Percentiles rank a stretch among this genome's conserved stretches.
These are phyloP conservation scores for Palythoa grandis DNA, from an alignment of 92 coral and sea anemone species.

Conservation along the genomic window DNA sequence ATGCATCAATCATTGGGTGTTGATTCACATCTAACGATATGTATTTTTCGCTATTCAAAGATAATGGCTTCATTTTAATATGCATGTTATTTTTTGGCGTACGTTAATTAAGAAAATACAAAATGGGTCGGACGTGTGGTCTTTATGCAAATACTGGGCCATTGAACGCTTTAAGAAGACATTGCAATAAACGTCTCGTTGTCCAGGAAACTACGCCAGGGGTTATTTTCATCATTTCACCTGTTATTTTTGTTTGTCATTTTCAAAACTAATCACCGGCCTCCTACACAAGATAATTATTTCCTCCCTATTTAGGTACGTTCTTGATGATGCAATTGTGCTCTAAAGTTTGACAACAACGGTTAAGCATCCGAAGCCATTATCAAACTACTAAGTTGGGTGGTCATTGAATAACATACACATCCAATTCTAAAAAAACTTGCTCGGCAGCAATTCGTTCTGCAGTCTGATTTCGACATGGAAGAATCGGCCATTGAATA, in stretches of 20 bases:
- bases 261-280: constrained; percentile 2
- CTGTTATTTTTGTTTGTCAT: neutral
- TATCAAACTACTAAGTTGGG: neutral
- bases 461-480: neutral
- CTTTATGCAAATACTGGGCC: neutral
- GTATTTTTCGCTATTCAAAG: neutral
- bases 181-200: constrained; percentile 5
- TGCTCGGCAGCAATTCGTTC: too few species aligned
- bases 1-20: neutral
- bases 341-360: constrained; percentile 2
- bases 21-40: neutral
- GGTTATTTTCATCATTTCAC: neutral
- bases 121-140: neutral
- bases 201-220: constrained; percentile 20
- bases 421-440: neutral
- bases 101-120: neutral
- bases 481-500: neutral
- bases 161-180: neutral
- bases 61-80: neutral
- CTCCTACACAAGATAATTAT: constrained; percentile 7
- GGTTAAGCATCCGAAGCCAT: neutral
- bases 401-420: neutral
- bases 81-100: neutral
- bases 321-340: neutral
- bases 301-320: neutral